Base-by-base conservation (phyloP, 2,113 vertebrate genomes). In the Alexandromys fortis region DNA sequence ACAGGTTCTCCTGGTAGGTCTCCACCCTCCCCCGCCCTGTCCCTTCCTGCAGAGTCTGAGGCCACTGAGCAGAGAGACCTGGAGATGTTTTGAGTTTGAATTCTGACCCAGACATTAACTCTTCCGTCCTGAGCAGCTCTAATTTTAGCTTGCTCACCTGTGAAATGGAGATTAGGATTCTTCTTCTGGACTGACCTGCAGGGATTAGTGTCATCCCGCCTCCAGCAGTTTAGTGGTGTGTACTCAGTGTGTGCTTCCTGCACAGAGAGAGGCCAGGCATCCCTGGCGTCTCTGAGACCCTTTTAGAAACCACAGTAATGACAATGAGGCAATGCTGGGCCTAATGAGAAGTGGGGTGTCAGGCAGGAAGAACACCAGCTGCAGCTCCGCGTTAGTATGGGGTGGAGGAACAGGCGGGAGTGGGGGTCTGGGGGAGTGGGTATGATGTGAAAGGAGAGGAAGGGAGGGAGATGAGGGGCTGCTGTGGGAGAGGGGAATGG, bases 1-100 rank as follows among this genome's bases (percentile, higher is more conserved):
- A 10, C 97, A 97, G 87, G 95, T 97, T 78, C 96, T 98, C 30
- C 92, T 96, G 96, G 97, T 97, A 93, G 3, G 96, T 87, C 13
- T 16, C 35, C 24, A 7, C 24, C 24, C 35, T 61, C 17, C 21
- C 24, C 16, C 49, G 10, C 0, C 35, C 24, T 4, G 14, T 42
- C n/a, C 12, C 24, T 63, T 89, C 13, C 9, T 38, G 77, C 52
- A 47, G 68, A 73, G 42, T n/a, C 6, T 52, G 19, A 89, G 85
- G 86, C 58, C 30, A 17, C 19, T 22, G 0, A 35, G 6, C 14
- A 21, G 72, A 76, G 7, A 21, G 72, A 76, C 83, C 35, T 70
- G 55, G 70, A 76, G 55, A 30, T n/a, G 52, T 35, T 38, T 45
- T 78, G 68, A 70, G 35, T 86, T 17, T 76, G 77, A 90, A 26